Evolutionary conservation across 2,113 vertebrate species (phyloP), one percentile per base, ranked within the genome.

Genomic region (Aptenodytes patagonicus): DNA sequence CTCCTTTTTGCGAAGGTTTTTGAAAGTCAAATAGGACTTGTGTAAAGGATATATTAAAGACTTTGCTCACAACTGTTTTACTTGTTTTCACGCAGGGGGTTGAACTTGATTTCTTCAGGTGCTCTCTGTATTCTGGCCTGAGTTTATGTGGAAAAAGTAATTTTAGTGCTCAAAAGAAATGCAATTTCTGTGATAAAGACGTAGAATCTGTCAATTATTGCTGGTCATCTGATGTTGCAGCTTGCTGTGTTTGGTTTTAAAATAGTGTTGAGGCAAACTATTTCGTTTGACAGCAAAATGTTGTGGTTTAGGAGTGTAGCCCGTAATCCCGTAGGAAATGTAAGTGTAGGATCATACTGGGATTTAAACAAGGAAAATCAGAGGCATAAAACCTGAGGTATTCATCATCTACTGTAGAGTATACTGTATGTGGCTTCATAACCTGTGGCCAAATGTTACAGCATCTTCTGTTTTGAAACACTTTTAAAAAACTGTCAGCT

Each of bases 321-420:
- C 60, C 3, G 4, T 87, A 90, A 55, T 89, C 60, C 68, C 2
- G 1, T 68, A 87, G 82, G 75, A 95, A 93, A 58, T 86, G 83
- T 90, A 87, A 20, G 73, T 84, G 26, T 81, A 46, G 69, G 46
- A 55, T 57, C 69, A 78, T 79, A 36, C 57, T 80, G 32, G 77
- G 70, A 61, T 97, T 98, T 97, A 93, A 91, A 85, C 72, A 68
- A 90, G 97, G 94, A 95, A 97, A 83, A 96, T 93, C 77, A 87
- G 95, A 97, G 92, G 94, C 64, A 57, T 75, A 58, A 86, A 90
- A 75, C 81, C 64, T 36, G 81, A 94, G 82, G 73, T 95, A 97
- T 94, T 97, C 15, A 62, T 95, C 87, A 61, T 94, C 61, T 80
- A 15, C 64, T 84, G 44, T 76, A 84, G 90, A 55, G 87, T 94